Base-by-base conservation (phyloP, 2,797 vertebrate genomes). In the Eleutherodactylus coqui region DNA sequence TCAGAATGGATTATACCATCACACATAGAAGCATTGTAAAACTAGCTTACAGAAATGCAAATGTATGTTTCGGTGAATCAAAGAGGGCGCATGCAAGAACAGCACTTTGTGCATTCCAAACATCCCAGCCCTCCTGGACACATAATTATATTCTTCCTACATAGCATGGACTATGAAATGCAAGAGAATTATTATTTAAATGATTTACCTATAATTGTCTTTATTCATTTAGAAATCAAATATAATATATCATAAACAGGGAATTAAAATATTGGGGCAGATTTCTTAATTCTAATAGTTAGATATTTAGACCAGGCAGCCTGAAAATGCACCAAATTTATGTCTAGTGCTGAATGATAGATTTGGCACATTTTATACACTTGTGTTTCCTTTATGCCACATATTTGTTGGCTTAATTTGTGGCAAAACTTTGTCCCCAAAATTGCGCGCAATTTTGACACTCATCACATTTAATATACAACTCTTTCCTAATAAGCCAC, bases 1-100 rank as follows among this genome's bases (percentile, higher is more conserved):
- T 67, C 27, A 67, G 78, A 29, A 47, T 67, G 78, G 78, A 67
- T 80, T 80, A 80, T 67, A 62, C 60, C 29, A 32, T 64, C 27
- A 34, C 17, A 67, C 17, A 21, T 21, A 80, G 17, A 67, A 80
- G n/a, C 62, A 10, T 4, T 32, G 45, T 21, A 11, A n/a, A 17
- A 67, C 11, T 80, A 21, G 27, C 34, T 21, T 43, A 64, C 27
- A 9, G 14, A 64, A n/a, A 64, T 49, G 27, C 78, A 79, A 64
- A 79, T 79, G n/a, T 29, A 64, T 64, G 17, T 47, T 43, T 79
- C n/a, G 64, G 60, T 41, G 62, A 34, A 67, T 38, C 43, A 41
- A 29, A 49, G 64, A 80, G 64, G 78, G 45, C 60, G 45, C 19
- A 41, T 41, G 67, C 13, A 41, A 41, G 41, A 70, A 41, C 5